A percentile compares a stretch with the other conserved stretches of the same genome.
These are phyloP conservation scores for Fragum whitleyi DNA, from an alignment of 2,888 invertebrate species.

Conservation along the genomic window DNA sequence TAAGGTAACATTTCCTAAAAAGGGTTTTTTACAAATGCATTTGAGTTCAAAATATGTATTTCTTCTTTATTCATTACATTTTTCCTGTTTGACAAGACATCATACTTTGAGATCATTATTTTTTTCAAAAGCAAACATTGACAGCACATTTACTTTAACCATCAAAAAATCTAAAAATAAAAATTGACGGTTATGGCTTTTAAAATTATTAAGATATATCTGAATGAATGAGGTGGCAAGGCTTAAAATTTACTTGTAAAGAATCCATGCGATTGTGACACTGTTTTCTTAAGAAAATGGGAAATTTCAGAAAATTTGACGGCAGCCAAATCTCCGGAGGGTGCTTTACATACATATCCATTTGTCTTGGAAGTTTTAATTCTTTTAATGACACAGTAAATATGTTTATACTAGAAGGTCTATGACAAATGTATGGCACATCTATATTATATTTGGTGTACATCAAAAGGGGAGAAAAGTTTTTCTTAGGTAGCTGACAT, in stretches of 20 bases:
- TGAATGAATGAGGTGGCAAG: slow-evolving; percentile 20
- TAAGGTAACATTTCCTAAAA: too few species aligned
- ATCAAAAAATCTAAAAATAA: neutral
- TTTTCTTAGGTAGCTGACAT: too few species aligned
- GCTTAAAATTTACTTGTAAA: slow-evolving; percentile 21
- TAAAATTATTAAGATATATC: slow-evolving; percentile 25
- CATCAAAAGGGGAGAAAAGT: neutral
- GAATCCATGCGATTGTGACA: slow-evolving; percentile 24
- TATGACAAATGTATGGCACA: slow-evolving; percentile 20
- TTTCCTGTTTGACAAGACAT: too few species aligned
- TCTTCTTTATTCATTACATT: too few species aligned
- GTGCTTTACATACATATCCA: slow-evolving; percentile 50
- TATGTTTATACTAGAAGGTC: slow-evolving; percentile 24
- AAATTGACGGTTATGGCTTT: slow-evolving; percentile 7
- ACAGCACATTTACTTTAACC: too few species aligned
- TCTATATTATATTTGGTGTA: slow-evolving; percentile 13
- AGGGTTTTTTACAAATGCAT: too few species aligned
- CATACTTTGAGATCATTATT: too few species aligned
- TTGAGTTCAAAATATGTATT: too few species aligned
- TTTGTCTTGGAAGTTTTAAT: slow-evolving; percentile 52
- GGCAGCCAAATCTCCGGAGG: slow-evolving; percentile 32
- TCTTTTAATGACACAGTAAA: slow-evolving; percentile 45
- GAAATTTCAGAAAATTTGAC: slow-evolving; percentile 36
- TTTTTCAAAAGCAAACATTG: too few species aligned
- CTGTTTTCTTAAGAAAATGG: slow-evolving; percentile 32